Evolutionary conservation across 2,797 vertebrate species (phyloP), one percentile per base, ranked within the genome.

Genomic region (Phrynocephalus vlangalii): DNA sequence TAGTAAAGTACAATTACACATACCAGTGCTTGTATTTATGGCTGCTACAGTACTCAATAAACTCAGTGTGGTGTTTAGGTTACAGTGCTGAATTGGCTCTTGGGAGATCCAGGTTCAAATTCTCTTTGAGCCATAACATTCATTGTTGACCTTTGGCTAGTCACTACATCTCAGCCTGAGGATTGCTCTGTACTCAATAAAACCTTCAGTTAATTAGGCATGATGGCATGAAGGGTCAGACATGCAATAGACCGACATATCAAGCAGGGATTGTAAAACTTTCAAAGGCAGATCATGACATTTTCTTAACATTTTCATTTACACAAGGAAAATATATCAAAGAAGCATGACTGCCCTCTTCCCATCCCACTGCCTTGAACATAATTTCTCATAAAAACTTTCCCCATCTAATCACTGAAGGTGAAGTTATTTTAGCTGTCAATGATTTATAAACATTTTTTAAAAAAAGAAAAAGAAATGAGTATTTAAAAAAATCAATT

Each of bases 401-500:
- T 52, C n/a, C 13, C 28, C 24, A 76, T 5, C 3, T 60, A 66
- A 71, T 88, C 67, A 91, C 81, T 90, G 83, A 90, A 88, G 90
- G 88, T 70, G 80, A 75, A n/a, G 85, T 89, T 26, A 79, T 83
- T 1, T 87, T 92, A 70, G 6, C 0, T 72, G 48, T 44, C 87
- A 76, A 82, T 63, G 24, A 79, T 87, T 71, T 89, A 0, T 86
- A 86, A 75, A 82, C 1, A 5, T 77, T 78, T n/a, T 85, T 73
- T n/a, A n/a, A 22, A 82, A 38, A 56, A 73, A 88, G 56, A 79
- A 83, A 72, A 50, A 79, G 66, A 73, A 79, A 83, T 22, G 63
- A 73, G 15, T 67, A 63, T 71, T 84, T 82, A 82, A 88, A 88
- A 87, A 81, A 87, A 81, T 88, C 71, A 82, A 30, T 84, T 89